phyloP scores from a whole-genome alignment of 2,888 invertebrate species.

The Lottia scabra region DNA sequence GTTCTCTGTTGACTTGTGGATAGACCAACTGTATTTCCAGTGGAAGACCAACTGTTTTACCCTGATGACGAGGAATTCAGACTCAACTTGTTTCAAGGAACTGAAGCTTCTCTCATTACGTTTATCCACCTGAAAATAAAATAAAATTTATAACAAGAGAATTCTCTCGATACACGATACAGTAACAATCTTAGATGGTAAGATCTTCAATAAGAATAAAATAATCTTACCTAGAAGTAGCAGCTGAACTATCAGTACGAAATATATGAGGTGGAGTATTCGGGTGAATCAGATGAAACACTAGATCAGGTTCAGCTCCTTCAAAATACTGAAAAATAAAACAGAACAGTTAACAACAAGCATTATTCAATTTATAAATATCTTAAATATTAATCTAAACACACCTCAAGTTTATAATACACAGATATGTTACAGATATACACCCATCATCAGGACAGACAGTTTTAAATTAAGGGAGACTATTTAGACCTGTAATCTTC shows the following conservation, averaged over 20 bases:
- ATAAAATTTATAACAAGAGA: background rate
- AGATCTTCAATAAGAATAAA: conserved; percentile 3
- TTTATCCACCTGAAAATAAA: conserved; percentile 47
- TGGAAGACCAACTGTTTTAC: too few species aligned
- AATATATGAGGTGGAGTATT: conserved; percentile 71
- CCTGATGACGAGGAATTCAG: too few species aligned
- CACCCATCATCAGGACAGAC: too few species aligned
- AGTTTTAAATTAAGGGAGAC: too few species aligned
- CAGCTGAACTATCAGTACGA: conserved; percentile 62
- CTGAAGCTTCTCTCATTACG: conserved; percentile 46
- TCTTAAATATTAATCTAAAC: background rate
- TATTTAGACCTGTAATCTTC: too few species aligned
- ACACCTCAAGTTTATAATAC: too few species aligned
- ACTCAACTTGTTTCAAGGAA: conserved; percentile 24
- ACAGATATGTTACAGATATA: too few species aligned
- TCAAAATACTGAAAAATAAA: conserved; percentile 64
- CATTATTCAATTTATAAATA: background rate
- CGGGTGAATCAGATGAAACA: conserved; percentile 71
- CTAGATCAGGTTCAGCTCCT: conserved; percentile 68
- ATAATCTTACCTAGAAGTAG: conserved; percentile 47
- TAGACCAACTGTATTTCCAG: too few species aligned
- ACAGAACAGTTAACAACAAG: background rate
- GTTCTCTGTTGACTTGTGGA: too few species aligned
- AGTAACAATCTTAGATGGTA: too few species aligned
- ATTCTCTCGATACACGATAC: too few species aligned